Base-by-base conservation (phyloP, 2,888 invertebrate genomes). In the Arctia plantaginis region DNA sequence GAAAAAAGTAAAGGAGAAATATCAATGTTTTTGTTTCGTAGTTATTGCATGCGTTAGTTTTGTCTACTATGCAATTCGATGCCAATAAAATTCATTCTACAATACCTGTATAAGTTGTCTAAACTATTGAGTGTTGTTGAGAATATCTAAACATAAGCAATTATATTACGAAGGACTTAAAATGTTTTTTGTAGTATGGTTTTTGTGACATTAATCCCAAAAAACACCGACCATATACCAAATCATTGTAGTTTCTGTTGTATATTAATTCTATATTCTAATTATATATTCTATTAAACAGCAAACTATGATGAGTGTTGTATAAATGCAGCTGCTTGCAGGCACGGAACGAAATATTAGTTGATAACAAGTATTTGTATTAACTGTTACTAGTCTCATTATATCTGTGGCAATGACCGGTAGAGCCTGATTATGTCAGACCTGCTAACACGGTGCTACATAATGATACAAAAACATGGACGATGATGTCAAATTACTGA, bases 361-460 rank as follows among this genome's bases (percentile, higher is more conserved):
- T 51, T 30, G 33, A 33, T 69, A 73, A 69, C 51, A 30, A 69
- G 73, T 69, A 69, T 73, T 73, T 73, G 66, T 73, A 68, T 65
- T 73, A 69, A 74, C 68, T 67, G 71, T 68, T 64, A 71, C 64
- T 47, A 64, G 20, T 55, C 64, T 74, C 68, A 67, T 75, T 71
- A 75, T 68, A 64, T 68, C 68, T 68, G 47, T 64, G 62, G 71
- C 51, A 74, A 71, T 74, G 71, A 64, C 74, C 64, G 62, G 35
- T 41, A 59, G n/a, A 10, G 51, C 20, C 41, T 41, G 51, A 68
- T 68, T 68, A 68, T 68, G n/a, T 68, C 51, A 68, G 67, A 51
- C 35, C 35, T n/a, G 41, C 39, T 66, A 59, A 59, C 39, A 59
- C 6, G 47, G 33, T 51, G 35, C 7, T 18, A 30, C 47, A 59